Conservation (phyloP, 2,113 vertebrate genomes). For the Neolamprologus longior region DNA sequence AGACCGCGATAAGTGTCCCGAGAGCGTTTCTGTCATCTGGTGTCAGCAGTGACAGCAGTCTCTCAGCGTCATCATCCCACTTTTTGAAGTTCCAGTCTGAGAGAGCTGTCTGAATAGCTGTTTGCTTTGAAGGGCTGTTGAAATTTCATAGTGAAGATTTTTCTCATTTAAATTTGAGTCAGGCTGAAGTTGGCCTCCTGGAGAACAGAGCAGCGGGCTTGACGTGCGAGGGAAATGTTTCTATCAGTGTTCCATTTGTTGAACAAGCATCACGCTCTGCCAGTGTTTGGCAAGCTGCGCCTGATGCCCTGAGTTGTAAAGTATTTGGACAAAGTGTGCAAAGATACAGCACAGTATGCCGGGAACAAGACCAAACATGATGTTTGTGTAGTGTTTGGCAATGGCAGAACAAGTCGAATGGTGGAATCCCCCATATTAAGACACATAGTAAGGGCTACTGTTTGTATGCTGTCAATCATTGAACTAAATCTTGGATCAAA, state of each 20-base stretch:
- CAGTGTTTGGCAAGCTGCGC: neutral
- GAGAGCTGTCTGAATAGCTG: neutral
- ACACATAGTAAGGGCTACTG: neutral
- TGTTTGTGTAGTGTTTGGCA: neutral
- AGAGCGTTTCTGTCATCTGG: neutral
- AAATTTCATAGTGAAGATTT: neutral
- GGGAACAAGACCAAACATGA: neutral
- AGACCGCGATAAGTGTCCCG: neutral
- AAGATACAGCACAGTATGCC: neutral
- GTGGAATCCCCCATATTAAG: neutral
- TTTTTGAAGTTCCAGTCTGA: neutral
- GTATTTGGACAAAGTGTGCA: neutral
- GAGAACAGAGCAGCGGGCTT: neutral
- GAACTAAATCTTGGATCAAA: neutral
- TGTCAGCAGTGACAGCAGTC: neutral
- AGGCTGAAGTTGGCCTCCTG: neutral
- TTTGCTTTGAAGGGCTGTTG: conserved; percentile 4
- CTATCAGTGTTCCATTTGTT: neutral
- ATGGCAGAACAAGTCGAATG: neutral
- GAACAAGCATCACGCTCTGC: neutral
- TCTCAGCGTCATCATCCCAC: neutral
- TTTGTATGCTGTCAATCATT: conserved; percentile 5
- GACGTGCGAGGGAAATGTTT: neutral
- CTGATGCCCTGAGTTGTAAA: neutral
- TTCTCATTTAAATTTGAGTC: conserved; percentile 1